Conservation (phyloP, 2,113 vertebrate genomes). For the Acrocephalus arundinaceus region DNA sequence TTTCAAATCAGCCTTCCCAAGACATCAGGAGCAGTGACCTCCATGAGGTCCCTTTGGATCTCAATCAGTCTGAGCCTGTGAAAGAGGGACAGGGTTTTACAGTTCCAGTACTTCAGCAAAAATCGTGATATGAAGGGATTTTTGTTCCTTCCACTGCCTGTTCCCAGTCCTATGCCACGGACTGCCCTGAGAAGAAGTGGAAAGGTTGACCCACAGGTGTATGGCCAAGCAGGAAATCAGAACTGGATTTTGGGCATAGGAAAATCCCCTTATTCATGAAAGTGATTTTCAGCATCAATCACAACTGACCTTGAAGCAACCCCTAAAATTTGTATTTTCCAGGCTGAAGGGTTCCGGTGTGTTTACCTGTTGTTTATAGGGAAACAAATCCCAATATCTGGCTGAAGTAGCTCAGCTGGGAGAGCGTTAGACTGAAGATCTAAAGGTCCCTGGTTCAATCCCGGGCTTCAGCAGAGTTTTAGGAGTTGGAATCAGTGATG, state of each 20-base stretch:
- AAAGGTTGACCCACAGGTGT: neutral
- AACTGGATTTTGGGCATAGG: neutral
- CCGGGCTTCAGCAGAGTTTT: neutral
- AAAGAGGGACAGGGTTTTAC: neutral
- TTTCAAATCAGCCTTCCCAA: too few species aligned
- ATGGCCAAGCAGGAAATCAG: neutral
- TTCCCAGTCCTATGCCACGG: neutral
- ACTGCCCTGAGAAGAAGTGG: neutral
- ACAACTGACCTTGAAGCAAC: neutral
- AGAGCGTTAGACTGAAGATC: neutral
- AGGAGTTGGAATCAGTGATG: neutral
- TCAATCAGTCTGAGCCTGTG: neutral
- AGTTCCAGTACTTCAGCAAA: neutral
- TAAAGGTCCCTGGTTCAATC: neutral
- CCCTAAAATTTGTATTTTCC: neutral
- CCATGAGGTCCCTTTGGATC: neutral
- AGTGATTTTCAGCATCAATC: neutral
- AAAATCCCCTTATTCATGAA: neutral
- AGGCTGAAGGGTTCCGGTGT: neutral
- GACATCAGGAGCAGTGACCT: neutral
- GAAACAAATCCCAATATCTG: rapidly evolving
- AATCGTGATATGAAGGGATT: neutral
- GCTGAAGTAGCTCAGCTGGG: constrained; percentile 5
- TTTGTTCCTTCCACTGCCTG: neutral
- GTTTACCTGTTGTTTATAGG: neutral